Base-by-base conservation (phyloP, 2,113 vertebrate species). In the Halichoerus grypus region DNA sequence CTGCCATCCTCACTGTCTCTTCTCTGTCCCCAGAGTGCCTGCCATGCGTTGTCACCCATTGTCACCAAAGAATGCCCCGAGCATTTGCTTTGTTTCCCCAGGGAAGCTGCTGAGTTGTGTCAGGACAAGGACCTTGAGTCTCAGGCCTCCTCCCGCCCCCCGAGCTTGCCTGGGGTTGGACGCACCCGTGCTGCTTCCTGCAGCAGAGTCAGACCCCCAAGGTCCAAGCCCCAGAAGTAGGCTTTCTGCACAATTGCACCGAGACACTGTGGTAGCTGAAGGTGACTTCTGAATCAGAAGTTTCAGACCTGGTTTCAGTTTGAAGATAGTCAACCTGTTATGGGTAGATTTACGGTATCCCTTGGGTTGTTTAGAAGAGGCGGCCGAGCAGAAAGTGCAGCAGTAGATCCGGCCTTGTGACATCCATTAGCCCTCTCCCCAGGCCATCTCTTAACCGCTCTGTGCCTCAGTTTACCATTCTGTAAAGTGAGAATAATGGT, bases 281-380 rank as follows among this genome's bases (percentile, higher is more conserved):
- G 82, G 1, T 15, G 24, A 14, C 61, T 86, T 92, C 57, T 92
- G 95, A 96, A 77, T 92, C 87, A 95, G 63, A 67, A 67, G 63
- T 67, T 67, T 67, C 31, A 33, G 8, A 36, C 14, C 42, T 9
- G 2, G 61, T 95, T 96, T 85, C 91, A 9, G 28, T 84, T 24
- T 76, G 94, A 86, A 82, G 72, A 10, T 0, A 7, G 19, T 4
- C 11, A 57, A 21, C 31, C 19, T 77, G 28, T 61, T 67, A 61
- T 0, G 0, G n/a, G 19, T 3, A 39, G 51, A 12, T 76, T 93
- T 79, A 72, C 11, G 0, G 46, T 24, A 84, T 65, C 88, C 71
- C 65, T 24, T 5, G 49, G 15, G 36, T 14, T 82, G 49, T 63
- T 67, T 77, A 46, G 57, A 76, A 92, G 33, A 82, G 22, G 76